A percentile compares a stretch with the other conserved stretches of the same genome.
Evolutionary conservation across 2,797 vertebrate species (phyloP).

Genomic region (Bucorvus abyssinicus): DNA sequence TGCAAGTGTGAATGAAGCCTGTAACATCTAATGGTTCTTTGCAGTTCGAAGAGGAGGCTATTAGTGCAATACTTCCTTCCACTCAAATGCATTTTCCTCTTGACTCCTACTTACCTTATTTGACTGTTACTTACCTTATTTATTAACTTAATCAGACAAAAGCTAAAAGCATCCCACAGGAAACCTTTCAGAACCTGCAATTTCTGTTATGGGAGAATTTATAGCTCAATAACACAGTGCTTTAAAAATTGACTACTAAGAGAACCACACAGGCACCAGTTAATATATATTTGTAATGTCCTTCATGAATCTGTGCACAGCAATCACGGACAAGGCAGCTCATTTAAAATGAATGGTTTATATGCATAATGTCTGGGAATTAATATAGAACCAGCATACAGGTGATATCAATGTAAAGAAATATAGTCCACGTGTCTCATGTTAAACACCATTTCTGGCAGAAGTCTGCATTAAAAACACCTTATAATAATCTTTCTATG

Average conservation of each 20-base stretch:
- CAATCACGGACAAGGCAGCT: not conserved
- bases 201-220: not conserved
- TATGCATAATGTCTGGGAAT: not conserved
- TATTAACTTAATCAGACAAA: not conserved
- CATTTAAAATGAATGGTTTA: not conserved
- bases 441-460: not conserved
- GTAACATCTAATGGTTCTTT: rapidly evolving
- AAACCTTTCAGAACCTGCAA: conserved; percentile 1
- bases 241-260: not conserved
- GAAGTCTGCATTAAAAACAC: not conserved
- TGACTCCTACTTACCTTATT: not conserved
- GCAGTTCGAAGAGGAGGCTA: not conserved
- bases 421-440: not conserved
- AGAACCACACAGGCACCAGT: not conserved
- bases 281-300: conserved; percentile 1
- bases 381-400: not conserved
- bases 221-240: not conserved
- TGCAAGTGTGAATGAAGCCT: not conserved
- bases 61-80: not conserved
- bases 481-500: not conserved
- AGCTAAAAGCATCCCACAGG: not conserved
- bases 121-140: not conserved
- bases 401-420: not conserved
- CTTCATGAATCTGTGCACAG: not conserved
- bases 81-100: not conserved